Evolutionary conservation across 1,140 invertebrate genomes (phyloP).

Genomic region (Eriosoma lanigerum): DNA sequence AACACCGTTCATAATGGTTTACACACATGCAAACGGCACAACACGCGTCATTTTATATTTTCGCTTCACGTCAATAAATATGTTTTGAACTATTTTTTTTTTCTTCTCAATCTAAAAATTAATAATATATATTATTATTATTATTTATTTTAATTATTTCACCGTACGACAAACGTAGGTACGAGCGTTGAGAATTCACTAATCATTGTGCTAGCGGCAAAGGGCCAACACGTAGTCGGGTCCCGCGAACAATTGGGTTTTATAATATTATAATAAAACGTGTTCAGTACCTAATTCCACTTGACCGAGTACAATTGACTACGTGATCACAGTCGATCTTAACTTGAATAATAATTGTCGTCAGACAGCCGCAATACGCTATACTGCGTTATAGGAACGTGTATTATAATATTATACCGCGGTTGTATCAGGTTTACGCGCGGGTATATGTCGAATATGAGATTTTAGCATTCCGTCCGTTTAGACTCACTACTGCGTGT

Average conservation of each 20-base stretch:
- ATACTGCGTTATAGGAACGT: neutral
- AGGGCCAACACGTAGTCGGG: neutral
- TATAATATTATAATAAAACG: slow-evolving; percentile 16
- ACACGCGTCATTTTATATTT: too few relatives aligned
- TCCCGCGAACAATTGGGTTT: neutral
- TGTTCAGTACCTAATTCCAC: neutral
- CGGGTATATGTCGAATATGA: neutral
- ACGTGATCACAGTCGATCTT: slow-evolving; percentile 10
- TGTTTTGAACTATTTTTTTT: too few relatives aligned
- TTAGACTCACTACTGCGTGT: neutral
- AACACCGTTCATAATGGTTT: too few relatives aligned
- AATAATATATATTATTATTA: too few relatives aligned
- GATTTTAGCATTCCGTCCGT: neutral
- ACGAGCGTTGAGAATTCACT: neutral
- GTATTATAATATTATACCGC: too few relatives aligned
- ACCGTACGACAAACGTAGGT: too few relatives aligned
- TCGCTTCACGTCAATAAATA: neutral
- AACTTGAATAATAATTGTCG: neutral
- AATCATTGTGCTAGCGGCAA: neutral
- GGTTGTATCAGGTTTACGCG: too few relatives aligned
- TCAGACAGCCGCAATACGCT: neutral
- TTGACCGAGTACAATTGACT: neutral
- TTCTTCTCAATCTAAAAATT: too few relatives aligned
- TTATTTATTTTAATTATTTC: too few relatives aligned
- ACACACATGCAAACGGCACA: too few relatives aligned